These are phyloP conservation scores for Knipowitschia caucasica DNA, from an alignment of 2,797 vertebrate genomes.

Conservation along the genomic window DNA sequence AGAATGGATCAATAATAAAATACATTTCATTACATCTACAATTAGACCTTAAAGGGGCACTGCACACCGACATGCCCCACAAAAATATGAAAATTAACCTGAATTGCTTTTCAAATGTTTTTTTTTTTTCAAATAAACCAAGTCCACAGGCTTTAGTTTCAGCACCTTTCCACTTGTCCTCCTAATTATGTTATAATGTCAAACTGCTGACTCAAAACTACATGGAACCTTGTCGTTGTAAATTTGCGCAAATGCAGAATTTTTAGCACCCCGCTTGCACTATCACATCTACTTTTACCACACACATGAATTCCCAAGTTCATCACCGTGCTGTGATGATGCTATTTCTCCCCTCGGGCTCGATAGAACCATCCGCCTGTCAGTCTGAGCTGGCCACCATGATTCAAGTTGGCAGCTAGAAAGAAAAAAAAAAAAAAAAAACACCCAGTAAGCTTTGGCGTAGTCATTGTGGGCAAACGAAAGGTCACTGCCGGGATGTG, in stretches of 20 bases:
- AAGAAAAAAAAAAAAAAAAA: no score
- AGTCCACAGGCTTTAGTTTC: background rate
- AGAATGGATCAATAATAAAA: no score
- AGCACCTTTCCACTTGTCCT: background rate
- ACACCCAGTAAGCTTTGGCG: conserved; percentile 46
- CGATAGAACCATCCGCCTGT: conserved; percentile 61
- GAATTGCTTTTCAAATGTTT: no score
- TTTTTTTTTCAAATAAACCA: no score
- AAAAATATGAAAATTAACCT: no score
- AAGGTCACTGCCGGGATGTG: conserved; percentile 58
- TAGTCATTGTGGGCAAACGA: conserved; percentile 48
- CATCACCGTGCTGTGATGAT: conserved; percentile 52
- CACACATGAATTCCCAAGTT: conserved; percentile 20
- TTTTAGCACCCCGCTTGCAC: conserved; percentile 17
- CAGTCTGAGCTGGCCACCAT: conserved; percentile 53
- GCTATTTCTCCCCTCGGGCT: conserved; percentile 51
- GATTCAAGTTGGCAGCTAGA: conserved; percentile 56
- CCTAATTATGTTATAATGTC: conserved; percentile 19
- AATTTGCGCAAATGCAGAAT: conserved; percentile 46
- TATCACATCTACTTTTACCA: conserved; percentile 13
- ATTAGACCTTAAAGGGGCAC: no score
- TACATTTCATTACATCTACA: no score
- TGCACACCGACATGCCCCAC: no score
- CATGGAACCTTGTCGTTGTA: conserved; percentile 37
- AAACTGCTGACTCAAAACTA: conserved; percentile 30